Conservation (phyloP, 2,797 vertebrate species). For the Vultur gryphus region DNA sequence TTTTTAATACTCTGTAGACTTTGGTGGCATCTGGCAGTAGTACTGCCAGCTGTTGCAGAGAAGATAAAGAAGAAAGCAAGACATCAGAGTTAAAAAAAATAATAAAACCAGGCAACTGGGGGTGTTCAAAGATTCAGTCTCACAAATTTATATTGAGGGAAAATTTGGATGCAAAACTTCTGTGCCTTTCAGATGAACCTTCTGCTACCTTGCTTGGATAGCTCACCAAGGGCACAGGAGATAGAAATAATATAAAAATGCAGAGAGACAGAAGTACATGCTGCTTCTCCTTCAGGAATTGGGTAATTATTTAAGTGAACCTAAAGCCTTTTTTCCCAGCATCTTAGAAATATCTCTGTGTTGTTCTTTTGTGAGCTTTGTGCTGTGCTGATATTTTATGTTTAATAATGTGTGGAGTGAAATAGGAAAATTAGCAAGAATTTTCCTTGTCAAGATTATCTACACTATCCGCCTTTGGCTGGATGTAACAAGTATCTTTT, state of each 20-base stretch:
- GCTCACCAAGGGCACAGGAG: background rate
- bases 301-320: background rate
- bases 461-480: background rate
- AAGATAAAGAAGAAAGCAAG: conserved; percentile 17
- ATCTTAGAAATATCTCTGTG: background rate
- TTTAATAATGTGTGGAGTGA: background rate
- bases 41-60: conserved; percentile 31
- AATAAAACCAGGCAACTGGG: background rate
- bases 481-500: background rate
- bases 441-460: background rate
- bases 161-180: background rate
- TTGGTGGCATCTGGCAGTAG: conserved; percentile 40
- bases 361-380: background rate
- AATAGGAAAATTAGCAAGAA: background rate
- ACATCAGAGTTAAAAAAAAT: background rate
- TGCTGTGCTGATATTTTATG: background rate
- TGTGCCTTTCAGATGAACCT: background rate
- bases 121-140: background rate
- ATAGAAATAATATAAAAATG: background rate
- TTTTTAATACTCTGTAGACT: conserved; percentile 1
- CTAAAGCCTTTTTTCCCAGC: background rate
- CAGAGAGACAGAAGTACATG: background rate
- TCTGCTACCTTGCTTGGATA: background rate
- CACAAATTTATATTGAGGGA: background rate
- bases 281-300: background rate